These are phyloP conservation scores for Phyllostomus hastatus DNA, from an alignment of 2,113 vertebrate species.

Conservation along the genomic window DNA sequence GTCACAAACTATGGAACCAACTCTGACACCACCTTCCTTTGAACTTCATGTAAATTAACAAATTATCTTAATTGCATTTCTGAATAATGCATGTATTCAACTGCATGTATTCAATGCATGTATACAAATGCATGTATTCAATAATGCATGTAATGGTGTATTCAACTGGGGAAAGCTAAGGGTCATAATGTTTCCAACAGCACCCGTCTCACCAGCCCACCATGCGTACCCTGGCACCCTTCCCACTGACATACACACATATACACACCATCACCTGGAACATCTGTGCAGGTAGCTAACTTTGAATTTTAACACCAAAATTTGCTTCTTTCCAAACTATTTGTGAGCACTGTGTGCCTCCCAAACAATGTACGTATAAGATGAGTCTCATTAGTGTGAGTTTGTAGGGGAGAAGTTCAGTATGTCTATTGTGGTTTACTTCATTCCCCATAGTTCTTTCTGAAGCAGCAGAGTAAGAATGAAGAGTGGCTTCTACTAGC, in stretches of 20 bases:
- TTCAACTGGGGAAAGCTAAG: not conserved
- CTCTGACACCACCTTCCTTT: too few relatives aligned
- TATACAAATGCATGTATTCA: too few relatives aligned
- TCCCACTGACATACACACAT: not conserved
- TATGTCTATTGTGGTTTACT: not conserved
- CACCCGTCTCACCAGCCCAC: not conserved
- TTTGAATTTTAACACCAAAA: not conserved
- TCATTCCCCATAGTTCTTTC: not conserved
- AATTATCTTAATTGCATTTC: not conserved
- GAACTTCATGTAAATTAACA: not conserved
- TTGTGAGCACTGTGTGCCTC: not conserved
- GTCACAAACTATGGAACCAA: not conserved
- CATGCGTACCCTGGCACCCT: not conserved
- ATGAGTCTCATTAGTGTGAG: not conserved
- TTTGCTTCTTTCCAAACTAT: not conserved
- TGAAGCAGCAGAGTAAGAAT: not conserved
- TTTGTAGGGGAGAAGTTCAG: not conserved
- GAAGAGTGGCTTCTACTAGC: not conserved
- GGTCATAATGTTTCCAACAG: not conserved
- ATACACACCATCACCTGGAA: not conserved
- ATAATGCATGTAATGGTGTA: too few relatives aligned
- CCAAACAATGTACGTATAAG: not conserved
- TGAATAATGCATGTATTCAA: too few relatives aligned
- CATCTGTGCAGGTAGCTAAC: not conserved
- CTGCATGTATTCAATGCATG: too few relatives aligned